These are phyloP conservation scores for Sinelater perroti DNA, from an alignment of 2,888 invertebrate species.

Conservation along the genomic window DNA sequence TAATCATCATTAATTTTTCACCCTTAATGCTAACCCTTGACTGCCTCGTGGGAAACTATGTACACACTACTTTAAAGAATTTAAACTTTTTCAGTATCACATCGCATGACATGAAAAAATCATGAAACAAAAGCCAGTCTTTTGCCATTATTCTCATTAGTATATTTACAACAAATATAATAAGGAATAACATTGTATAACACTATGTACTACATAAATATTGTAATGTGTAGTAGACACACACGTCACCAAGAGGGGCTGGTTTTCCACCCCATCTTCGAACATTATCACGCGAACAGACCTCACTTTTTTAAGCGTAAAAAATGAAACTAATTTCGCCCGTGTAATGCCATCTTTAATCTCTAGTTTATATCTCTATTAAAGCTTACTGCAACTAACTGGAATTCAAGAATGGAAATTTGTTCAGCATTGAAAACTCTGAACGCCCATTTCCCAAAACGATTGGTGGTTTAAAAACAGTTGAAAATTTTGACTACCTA, in stretches of 20 bases:
- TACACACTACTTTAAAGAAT: constrained; percentile 19
- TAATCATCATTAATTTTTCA: neutral
- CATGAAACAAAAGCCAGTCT: constrained; percentile 31
- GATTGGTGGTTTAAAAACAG: too few relatives aligned
- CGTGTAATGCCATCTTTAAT: too few relatives aligned
- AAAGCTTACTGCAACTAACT: too few relatives aligned
- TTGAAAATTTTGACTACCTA: too few relatives aligned
- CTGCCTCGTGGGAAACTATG: neutral
- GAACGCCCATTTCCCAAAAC: too few relatives aligned
- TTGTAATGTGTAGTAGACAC: too few relatives aligned
- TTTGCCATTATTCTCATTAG: constrained; percentile 34
- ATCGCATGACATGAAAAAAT: constrained; percentile 25
- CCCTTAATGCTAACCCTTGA: neutral
- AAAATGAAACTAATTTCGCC: constrained; percentile 3
- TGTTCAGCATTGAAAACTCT: too few relatives aligned
- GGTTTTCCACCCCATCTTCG: constrained; percentile 19
- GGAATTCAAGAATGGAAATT: too few relatives aligned
- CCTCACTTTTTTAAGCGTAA: constrained; percentile 14
- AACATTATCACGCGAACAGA: constrained; percentile 11
- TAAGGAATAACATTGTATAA: constrained; percentile 37
- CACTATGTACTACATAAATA: neutral
- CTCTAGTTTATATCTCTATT: too few relatives aligned
- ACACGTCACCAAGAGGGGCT: constrained; percentile 18
- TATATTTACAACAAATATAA: constrained; percentile 37
- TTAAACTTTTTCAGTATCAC: constrained; percentile 25